Evolutionary conservation across 2,797 vertebrate genomes (phyloP).

Genomic region (Acridotheres tristis): DNA sequence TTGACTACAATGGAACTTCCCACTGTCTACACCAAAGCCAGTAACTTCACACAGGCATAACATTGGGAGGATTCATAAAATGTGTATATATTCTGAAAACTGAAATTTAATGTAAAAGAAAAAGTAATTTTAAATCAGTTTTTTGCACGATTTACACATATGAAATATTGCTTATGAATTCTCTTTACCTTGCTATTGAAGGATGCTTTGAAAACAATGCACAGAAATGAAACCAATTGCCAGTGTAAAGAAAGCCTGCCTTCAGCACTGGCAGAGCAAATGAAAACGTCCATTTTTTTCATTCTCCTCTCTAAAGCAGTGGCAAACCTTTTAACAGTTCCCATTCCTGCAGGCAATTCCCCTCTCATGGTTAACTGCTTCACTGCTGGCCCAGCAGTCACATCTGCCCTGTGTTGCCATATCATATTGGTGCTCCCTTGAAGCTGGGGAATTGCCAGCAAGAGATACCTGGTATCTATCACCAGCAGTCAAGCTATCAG

Average conservation of each 20-base stretch:
- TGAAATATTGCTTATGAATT: background rate
- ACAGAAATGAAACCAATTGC: background rate
- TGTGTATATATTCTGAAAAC: background rate
- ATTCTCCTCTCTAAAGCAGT: background rate
- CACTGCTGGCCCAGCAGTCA: background rate
- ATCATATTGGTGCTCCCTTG: background rate
- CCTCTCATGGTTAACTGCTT: background rate
- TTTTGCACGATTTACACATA: background rate
- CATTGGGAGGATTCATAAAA: background rate
- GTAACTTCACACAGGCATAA: background rate
- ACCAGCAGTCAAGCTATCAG: background rate
- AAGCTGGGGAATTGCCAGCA: background rate
- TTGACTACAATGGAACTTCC: background rate
- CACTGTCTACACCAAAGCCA: background rate
- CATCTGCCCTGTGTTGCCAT: background rate
- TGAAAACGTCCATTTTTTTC: background rate
- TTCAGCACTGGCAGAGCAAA: background rate
- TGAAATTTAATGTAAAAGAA: background rate
- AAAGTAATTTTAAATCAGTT: background rate
- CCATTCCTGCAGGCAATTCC: background rate
- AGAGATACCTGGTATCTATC: slow-evolving; percentile 8
- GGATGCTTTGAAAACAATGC: background rate
- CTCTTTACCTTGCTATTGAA: background rate
- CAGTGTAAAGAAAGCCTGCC: background rate
- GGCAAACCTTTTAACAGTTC: background rate